Evolutionary conservation across 2,888 invertebrate species (phyloP), one percentile per base, ranked within the genome.

Genomic region (Unio pictorum): DNA sequence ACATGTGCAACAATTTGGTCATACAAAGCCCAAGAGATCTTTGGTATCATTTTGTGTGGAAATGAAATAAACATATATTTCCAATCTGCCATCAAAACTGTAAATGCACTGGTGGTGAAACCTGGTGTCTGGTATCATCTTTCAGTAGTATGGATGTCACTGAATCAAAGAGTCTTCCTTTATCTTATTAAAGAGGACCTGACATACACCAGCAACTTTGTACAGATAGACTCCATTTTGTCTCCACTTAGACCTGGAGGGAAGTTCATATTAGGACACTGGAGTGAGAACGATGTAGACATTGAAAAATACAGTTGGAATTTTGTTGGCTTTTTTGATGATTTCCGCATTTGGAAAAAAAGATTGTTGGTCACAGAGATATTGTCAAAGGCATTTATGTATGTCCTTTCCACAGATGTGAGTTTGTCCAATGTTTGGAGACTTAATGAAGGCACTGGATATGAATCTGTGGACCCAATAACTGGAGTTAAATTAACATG

Each of bases 311-410:
- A 78, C 4, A 30, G 60, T 55, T 83, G 81, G 79, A 69, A 67
- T 55, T 80, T 80, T 57, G 58, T 67, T 34, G 85, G 84, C 23
- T 68, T 69, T 28, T 62, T 84, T 34, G 83, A 83, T 64, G 83
- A 83, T 54, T 69, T 85, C 59, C 72, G 78, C 60, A 68, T 85
- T 20, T 85, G 84, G 83, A 82, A 78, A 61, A 69, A 67, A 61
- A 62, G 69, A 17, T 58, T 78, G 56, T 66, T 65, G 55, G 23
- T 75, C 11, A 56, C 73, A 26, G 73, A 78, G 56, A 74, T 84
- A 8, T 61, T 74, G 11, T 64, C 28, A 18, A 72, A 69, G 55
- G 79, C 80, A 20, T 84, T 78, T 67, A 67, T 28, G 5, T 68
- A 75, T 66, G 68, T 60, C 4, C 61, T 34, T 5, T 11, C 34